A percentile compares a stretch with the other conserved stretches of the same genome.
phyloP scores from a whole-genome alignment of 2,888 invertebrate genomes.

The Pimpla rufipes region DNA sequence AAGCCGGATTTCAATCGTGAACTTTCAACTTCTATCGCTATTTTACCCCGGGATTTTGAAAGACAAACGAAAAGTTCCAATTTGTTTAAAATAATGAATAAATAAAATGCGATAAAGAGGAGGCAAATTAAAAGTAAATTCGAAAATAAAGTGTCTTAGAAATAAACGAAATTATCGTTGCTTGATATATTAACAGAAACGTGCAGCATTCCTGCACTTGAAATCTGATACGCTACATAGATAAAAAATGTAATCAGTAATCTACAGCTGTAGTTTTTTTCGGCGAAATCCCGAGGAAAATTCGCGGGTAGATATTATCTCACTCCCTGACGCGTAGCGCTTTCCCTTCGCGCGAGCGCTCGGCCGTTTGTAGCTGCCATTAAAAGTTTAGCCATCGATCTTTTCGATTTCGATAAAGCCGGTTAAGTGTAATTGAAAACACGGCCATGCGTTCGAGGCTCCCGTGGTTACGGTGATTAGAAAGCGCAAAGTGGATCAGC shows the following conservation, averaged over 20 bases:
- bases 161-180: no score
- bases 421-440: neutral
- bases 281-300: neutral
- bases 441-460: neutral
- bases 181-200: no score
- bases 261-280: neutral
- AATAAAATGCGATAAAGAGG: no score
- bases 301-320: neutral
- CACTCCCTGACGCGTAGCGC: conserved; percentile 9
- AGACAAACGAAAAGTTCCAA: no score
- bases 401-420: conserved; percentile 36
- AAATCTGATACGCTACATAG: neutral
- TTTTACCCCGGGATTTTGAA: neutral
- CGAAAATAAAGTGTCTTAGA: no score
- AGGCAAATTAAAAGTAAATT: no score
- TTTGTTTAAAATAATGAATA: no score
- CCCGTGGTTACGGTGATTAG: conserved; percentile 21
- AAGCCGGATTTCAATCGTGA: no score
- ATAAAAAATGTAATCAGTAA: neutral
- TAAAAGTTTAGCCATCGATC: neutral
- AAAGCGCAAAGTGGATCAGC: conserved; percentile 46
- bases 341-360: neutral
- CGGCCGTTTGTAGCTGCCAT: neutral
- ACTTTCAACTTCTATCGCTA: neutral
- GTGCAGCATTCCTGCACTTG: no score